phyloP scores from a whole-genome alignment of 2,888 invertebrate species.

The Galerucella nymphaeae region DNA sequence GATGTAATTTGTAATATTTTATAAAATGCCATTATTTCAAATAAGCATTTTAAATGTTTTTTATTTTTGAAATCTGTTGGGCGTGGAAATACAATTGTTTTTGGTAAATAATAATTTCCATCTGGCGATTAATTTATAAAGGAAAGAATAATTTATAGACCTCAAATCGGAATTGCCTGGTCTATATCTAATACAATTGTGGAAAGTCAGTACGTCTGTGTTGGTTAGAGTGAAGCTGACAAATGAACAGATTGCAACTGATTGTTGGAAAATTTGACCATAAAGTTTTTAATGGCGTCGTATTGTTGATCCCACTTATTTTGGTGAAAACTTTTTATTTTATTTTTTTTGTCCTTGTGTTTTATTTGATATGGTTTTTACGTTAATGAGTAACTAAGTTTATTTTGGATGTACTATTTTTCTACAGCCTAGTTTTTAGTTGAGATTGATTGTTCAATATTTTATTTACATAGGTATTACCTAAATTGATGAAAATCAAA shows the following conservation, averaged over 20 bases:
- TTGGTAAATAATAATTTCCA: neutral
- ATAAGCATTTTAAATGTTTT: neutral
- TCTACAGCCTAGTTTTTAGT: conserved; percentile 45
- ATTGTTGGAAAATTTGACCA: neutral
- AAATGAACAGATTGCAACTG: neutral
- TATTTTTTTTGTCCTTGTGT: conserved; percentile 7
- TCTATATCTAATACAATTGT: too few species aligned
- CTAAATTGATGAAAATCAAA: conserved; percentile 20
- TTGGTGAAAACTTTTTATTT: conserved; percentile 15
- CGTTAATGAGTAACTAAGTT: conserved; percentile 37
- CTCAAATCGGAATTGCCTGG: neutral
- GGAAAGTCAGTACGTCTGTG: neutral
- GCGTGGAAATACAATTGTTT: neutral
- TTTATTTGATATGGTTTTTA: conserved; percentile 31
- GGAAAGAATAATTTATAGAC: neutral
- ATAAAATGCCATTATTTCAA: neutral
- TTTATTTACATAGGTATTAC: conserved; percentile 16
- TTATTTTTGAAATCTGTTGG: neutral
- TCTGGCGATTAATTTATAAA: conserved; percentile 4
- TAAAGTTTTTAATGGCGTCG: neutral
- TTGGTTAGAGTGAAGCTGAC: neutral
- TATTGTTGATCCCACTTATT: conserved; percentile 13
- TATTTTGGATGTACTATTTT: conserved; percentile 43
- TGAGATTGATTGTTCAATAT: conserved; percentile 44
- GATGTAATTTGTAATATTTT: neutral